Evolutionary conservation across 2,888 invertebrate genomes (phyloP).

Genomic region (Andrena marginata): DNA sequence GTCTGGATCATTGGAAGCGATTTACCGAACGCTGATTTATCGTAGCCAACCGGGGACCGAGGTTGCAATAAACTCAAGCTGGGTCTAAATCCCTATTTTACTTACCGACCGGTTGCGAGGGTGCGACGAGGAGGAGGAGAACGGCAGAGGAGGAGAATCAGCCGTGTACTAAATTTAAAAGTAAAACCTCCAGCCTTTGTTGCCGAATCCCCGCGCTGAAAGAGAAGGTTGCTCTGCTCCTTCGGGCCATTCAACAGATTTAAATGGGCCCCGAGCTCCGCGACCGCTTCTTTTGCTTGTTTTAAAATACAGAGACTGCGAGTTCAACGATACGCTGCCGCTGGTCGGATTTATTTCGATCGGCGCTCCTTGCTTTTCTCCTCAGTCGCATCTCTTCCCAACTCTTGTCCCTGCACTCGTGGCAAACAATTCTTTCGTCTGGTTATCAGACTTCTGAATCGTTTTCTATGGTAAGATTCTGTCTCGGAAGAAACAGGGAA

Average conservation of each 20-base stretch:
- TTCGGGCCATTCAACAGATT: slow-evolving; percentile 81
- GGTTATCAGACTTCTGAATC: neutral
- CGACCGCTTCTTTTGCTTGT: slow-evolving; percentile 66
- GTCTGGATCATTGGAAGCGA: slow-evolving; percentile 45
- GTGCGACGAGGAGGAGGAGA: slow-evolving; percentile 49
- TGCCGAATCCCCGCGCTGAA: slow-evolving; percentile 80
- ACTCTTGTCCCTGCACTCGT: neutral
- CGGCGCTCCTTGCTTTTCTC: neutral
- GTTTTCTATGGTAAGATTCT: too few relatives aligned
- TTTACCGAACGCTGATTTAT: slow-evolving; percentile 71
- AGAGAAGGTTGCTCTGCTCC: slow-evolving; percentile 77
- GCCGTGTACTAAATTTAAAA: slow-evolving; percentile 83
- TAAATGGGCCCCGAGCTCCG: slow-evolving; percentile 76
- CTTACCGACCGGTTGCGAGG: slow-evolving; percentile 72
- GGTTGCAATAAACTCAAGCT: slow-evolving; percentile 77
- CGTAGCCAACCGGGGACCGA: slow-evolving; percentile 59
- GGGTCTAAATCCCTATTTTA: slow-evolving; percentile 81
- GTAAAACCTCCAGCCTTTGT: slow-evolving; percentile 83
- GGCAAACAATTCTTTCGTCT: neutral
- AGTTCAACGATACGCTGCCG: slow-evolving; percentile 63
- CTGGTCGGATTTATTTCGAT: slow-evolving; percentile 53
- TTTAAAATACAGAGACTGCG: slow-evolving; percentile 68
- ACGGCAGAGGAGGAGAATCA: slow-evolving; percentile 63
- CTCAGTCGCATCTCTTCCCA: neutral
- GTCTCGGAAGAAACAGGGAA: too few relatives aligned